These are phyloP conservation scores for Drosophila aldrichi DNA, from an alignment of 2,888 invertebrate genomes.

Conservation along the genomic window DNA sequence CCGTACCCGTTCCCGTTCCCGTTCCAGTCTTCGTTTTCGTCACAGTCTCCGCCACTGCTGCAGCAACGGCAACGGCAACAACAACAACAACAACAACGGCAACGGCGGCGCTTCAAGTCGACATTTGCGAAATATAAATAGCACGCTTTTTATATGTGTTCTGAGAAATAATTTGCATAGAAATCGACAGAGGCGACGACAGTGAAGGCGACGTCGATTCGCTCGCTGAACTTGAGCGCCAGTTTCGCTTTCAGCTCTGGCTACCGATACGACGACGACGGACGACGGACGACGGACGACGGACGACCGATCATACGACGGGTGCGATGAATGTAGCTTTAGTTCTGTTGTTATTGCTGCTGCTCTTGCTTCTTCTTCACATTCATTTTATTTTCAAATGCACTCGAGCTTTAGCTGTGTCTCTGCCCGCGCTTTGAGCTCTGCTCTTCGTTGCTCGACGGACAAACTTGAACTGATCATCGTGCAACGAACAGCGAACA, in stretches of 20 bases:
- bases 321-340: conserved; percentile 34
- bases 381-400: conserved; percentile 24
- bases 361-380: conserved; percentile 25
- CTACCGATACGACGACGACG: conserved; percentile 21
- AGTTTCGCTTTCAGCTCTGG: conserved; percentile 72
- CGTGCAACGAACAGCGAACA: conserved; percentile 18
- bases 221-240: conserved; percentile 75
- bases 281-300: conserved; percentile 16
- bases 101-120: conserved; percentile 66
- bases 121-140: conserved; percentile 79
- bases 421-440: conserved; percentile 29
- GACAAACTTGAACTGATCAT: conserved; percentile 70
- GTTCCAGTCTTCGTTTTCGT: conserved; percentile 37
- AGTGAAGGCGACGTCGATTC: conserved; percentile 48
- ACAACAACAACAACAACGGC: conserved; percentile 8
- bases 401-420: conserved; percentile 41
- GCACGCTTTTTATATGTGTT: conserved; percentile 74
- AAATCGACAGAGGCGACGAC: conserved; percentile 62
- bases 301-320: conserved; percentile 21
- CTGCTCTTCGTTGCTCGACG: conserved; percentile 59
- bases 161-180: conserved; percentile 79
- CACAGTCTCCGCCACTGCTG: conserved; percentile 61
- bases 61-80: conserved; percentile 39
- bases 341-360: conserved; percentile 37
- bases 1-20: conserved; percentile 23